Conservation (phyloP, 2,888 invertebrate genomes). For the Phengaris arion region DNA sequence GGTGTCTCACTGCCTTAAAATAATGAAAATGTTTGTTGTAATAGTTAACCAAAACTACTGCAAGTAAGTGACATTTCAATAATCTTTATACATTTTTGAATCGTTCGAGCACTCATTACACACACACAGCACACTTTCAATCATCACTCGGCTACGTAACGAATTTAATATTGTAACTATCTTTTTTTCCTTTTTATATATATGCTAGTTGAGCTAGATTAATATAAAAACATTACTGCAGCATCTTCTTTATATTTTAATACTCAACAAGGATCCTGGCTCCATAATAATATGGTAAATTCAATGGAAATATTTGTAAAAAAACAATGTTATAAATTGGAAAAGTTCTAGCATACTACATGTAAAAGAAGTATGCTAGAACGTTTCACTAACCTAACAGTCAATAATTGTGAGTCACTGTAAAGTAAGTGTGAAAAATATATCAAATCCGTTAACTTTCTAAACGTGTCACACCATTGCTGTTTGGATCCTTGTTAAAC, state of each 20-base stretch:
- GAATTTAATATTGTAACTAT: conserved; percentile 35
- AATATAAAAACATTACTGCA: conserved; percentile 32
- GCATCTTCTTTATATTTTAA: conserved; percentile 9
- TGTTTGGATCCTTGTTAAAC: not conserved
- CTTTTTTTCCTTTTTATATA: conserved; percentile 34
- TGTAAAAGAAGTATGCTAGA: no score
- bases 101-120: conserved; percentile 44
- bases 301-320: not conserved
- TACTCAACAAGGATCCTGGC: not conserved
- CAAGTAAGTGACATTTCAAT: conserved; percentile 68
- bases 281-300: not conserved
- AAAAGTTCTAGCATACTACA: no score
- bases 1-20: conserved; percentile 80
- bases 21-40: conserved; percentile 64
- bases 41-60: conserved; percentile 71
- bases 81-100: conserved; percentile 48
- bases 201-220: conserved; percentile 42
- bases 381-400: no score
- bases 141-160: conserved; percentile 33
- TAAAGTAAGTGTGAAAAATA: no score
- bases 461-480: not conserved
- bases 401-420: no score
- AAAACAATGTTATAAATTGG: no score
- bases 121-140: conserved; percentile 30
- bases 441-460: not conserved